Evolutionary conservation across 2,888 invertebrate species (phyloP), one percentile per base, ranked within the genome.

Genomic region (Drosophila algonquin): DNA sequence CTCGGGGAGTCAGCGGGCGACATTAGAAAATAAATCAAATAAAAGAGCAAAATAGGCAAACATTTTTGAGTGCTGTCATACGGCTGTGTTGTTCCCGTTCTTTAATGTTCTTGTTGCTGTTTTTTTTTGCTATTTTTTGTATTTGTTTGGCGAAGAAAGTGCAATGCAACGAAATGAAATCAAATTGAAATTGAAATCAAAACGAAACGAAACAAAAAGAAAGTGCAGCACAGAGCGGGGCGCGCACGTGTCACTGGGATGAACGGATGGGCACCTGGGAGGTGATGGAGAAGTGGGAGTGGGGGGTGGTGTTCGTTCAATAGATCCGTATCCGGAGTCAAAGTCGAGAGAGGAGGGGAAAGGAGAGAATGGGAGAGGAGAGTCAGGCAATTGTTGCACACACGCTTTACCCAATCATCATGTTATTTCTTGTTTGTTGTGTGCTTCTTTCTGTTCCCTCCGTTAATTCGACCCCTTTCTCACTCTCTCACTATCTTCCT

Each of bases 321-420:
- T 40, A 40, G 40, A 40, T n/a, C 40, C 40, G 40, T 7, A n/a
- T 53, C 32, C 16, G 18, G 18, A 53, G 14, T 14, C 32, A 35
- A 5, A 30, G 30, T 30, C 8, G 30, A 1, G 30, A 4, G 27
- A n/a, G 30, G 30, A 51, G 51, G 18, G 18, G 18, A 18, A 18
- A 32, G 27, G 51, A 52, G 51, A 5, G 18, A 16, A 32, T 35
- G 44, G 54, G 48, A 16, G 51, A 45, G 21, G 72, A 30, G 35
- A 27, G 58, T 73, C 73, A 79, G 87, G 87, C 82, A 82, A 82
- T 82, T 82, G 82, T 82, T 82, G 82, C 82, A 82, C 74, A 79
- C 69, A 58, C 47, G 45, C 44, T 47, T 52, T 35, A 12, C 53
- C 50, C 64, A n/a, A 7, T 46, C 53, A 52, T 73, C 44, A 45